Percentiles rank a stretch among this genome's conserved stretches.
Evolutionary conservation across 1,140 invertebrate species (phyloP).

Genomic region (Bursaphelenchus mucronatus): DNA sequence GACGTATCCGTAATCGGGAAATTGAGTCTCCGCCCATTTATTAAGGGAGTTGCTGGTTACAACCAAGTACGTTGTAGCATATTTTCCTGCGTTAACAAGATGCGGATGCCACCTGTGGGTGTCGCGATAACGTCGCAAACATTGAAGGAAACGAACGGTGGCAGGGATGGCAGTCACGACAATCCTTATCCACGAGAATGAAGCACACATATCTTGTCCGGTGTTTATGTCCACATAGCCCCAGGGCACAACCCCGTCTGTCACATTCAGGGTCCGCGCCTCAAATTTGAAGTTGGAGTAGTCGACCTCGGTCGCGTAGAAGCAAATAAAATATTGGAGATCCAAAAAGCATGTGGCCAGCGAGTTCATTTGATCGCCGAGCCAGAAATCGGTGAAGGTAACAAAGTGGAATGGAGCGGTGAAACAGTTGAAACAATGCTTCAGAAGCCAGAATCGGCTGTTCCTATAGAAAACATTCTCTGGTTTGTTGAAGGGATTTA

Average conservation of each 20-base stretch:
- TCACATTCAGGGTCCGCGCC: slow-evolving; percentile 50
- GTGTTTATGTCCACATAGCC: slow-evolving; percentile 51
- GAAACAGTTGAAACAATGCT: slow-evolving; percentile 64
- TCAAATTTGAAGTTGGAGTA: slow-evolving; percentile 50
- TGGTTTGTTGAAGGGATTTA: slow-evolving; percentile 72
- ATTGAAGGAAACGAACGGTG: slow-evolving; percentile 96
- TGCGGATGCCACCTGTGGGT: slow-evolving; percentile 81
- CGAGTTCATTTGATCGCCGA: slow-evolving; percentile 96
- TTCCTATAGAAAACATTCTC: slow-evolving; percentile 80
- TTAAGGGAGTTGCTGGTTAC: slow-evolving; percentile 72
- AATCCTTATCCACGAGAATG: slow-evolving; percentile 66
- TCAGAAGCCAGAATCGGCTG: slow-evolving; percentile 71
- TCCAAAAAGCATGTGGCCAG: slow-evolving; percentile 82
- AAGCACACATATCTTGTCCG: slow-evolving; percentile 62
- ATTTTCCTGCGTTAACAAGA: slow-evolving; percentile 93
- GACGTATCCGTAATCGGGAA: slow-evolving; percentile 36
- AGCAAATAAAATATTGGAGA: slow-evolving; percentile 81
- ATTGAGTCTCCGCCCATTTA: slow-evolving; percentile 55
- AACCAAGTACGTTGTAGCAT: slow-evolving; percentile 92
- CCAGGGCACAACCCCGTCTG: slow-evolving; percentile 53
- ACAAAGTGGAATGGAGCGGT: slow-evolving; percentile 90
- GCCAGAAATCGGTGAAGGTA: slow-evolving; percentile 97
- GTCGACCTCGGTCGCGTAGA: slow-evolving; percentile 63
- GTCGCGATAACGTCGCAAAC: slow-evolving; percentile 79
- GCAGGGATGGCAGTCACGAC: slow-evolving; percentile 85